Base-by-base conservation (phyloP, 2,888 invertebrate species). In the Netelia inedita region DNA sequence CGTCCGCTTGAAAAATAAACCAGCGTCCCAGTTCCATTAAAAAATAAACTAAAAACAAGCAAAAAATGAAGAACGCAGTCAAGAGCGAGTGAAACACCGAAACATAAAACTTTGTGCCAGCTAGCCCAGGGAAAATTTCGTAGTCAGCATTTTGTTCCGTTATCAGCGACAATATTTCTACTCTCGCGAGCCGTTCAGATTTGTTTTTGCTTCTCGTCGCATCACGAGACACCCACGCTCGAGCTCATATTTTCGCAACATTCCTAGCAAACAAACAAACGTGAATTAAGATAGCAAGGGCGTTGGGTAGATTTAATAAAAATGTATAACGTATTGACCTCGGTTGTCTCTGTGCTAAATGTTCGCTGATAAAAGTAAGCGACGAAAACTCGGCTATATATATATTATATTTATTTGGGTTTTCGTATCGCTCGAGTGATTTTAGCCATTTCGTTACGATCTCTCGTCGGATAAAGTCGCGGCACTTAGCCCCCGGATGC, bases 301-400 rank as follows among this genome's bases (percentile, higher is more conserved):
- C 14, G 2, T 14, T 11, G 14, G 1, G 46, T 46, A 14, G 46
- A 10, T 46, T 46, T 57, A 75, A 66, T 57, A 66, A 50, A 35
- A 55, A 43, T 57, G 57, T 76, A 43, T 46, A 66, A 66, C 21
- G 41, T 21, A 41, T 43, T 19, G 35, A 14, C 41, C 35, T 11
- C 41, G 57, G n/a, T 35, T 35, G 35, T 35, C 75, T 55, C 43
- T 65, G 75, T 28, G 41, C 73, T 23, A 61, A 73, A 61, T 61
- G 55, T 55, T 3, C 66, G 41, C 16, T 41, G 55, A 76, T 76
- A 76, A 76, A 76, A 76, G 35, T 23, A 23, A 65, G 43, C 65
- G 65, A 65, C 65, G 74, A 43, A 11, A 43, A 43, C 9, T 43
- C 11, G 1, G 1, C 2, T 14, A 46, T 46, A 46, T 14, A 46